Percentiles rank a stretch among this genome's conserved stretches.
Evolutionary conservation across 2,797 vertebrate species (phyloP).

Genomic region (Odontamblyopus lacepedii): DNA sequence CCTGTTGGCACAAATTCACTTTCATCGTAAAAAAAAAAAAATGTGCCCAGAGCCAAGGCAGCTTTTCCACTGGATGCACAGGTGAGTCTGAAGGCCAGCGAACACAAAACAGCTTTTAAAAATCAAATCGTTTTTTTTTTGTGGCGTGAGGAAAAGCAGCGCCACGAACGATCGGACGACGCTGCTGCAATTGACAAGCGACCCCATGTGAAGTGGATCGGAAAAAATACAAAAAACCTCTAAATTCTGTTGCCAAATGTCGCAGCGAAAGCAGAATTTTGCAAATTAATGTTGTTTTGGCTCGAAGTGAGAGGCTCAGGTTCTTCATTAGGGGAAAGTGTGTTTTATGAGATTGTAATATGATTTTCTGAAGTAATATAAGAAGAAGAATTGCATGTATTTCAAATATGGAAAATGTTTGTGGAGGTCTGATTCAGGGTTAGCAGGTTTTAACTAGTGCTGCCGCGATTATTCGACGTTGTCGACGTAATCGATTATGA

Average conservation of each 20-base stretch:
- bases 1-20: constrained; percentile 1
- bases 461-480: no score
- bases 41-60: not conserved
- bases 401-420: no score
- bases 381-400: not conserved
- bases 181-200: not conserved
- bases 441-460: not conserved
- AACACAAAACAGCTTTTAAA: constrained; percentile 13
- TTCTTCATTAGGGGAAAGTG: not conserved
- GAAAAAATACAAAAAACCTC: not conserved
- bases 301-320: not conserved
- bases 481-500: no score
- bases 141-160: no score
- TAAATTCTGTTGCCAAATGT: not conserved
- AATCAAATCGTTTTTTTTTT: not conserved
- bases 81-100: constrained; percentile 1
- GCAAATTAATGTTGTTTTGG: not conserved
- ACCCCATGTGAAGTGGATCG: not conserved
- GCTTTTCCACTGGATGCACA: constrained; percentile 1
- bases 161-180: not conserved
- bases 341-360: not conserved
- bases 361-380: not conserved
- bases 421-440: no score
- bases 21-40: not conserved
- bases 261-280: not conserved